Percentiles rank a stretch among this genome's conserved stretches.
phyloP scores from a whole-genome alignment of 2,888 invertebrate species.

The Pristionchus entomophagus region DNA sequence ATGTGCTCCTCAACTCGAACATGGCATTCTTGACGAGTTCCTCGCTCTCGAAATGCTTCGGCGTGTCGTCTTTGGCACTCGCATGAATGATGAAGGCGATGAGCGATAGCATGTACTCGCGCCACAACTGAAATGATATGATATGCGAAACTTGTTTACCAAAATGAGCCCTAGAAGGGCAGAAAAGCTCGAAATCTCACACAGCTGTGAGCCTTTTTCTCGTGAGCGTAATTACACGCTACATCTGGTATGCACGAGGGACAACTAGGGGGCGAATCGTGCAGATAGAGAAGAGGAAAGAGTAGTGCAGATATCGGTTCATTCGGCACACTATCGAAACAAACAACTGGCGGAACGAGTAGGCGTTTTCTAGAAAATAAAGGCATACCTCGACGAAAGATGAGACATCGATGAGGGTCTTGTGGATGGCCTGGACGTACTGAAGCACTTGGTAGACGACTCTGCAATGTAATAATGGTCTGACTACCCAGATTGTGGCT shows the following conservation, averaged over 20 bases:
- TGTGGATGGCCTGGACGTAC: constrained; percentile 44
- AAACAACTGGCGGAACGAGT: too few species aligned
- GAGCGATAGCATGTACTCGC: constrained; percentile 44
- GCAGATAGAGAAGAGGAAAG: not conserved
- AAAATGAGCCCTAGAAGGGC: too few species aligned
- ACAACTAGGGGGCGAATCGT: not conserved
- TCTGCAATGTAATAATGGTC: not conserved
- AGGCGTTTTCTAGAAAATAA: not conserved
- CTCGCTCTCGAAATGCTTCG: constrained; percentile 23
- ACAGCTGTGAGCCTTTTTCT: not conserved
- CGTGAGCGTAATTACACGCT: not conserved
- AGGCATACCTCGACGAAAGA: constrained; percentile 40
- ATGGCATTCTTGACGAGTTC: constrained; percentile 44
- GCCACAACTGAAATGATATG: constrained; percentile 36
- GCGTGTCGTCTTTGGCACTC: not conserved
- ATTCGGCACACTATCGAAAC: not conserved
- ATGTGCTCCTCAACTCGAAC: constrained; percentile 34
- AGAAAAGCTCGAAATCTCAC: not conserved
- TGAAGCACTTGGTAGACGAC: constrained; percentile 44
- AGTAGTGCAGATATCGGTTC: not conserved
- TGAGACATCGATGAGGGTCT: not conserved
- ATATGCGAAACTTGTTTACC: not conserved
- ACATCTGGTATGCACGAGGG: constrained; percentile 31
- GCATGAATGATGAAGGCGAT: constrained; percentile 47
- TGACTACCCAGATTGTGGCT: not conserved